Conservation (phyloP, 2,113 vertebrate genomes). For the Tor tambroides region DNA sequence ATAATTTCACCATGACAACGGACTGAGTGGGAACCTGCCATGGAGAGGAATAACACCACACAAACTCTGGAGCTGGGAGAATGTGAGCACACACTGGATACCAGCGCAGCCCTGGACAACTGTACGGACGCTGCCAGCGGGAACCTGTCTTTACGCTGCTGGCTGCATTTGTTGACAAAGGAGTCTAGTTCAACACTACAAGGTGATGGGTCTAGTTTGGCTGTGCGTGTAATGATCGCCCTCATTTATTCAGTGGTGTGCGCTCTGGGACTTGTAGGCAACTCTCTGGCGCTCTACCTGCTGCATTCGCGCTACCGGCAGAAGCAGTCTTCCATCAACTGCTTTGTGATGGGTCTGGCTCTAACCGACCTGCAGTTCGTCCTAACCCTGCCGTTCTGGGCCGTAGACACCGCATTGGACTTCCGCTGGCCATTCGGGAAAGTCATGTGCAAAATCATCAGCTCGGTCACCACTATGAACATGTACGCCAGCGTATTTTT, state of each 20-base stretch:
- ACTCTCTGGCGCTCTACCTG: conserved; percentile 80
- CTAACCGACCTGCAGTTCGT: conserved; percentile 83
- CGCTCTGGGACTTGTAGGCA: conserved; percentile 79
- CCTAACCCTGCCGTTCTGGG: conserved; percentile 83
- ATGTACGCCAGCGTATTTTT: conserved; percentile 85
- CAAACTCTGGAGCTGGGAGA: conserved; percentile 64
- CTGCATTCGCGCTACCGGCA: conserved; percentile 76
- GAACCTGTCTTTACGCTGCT: conserved; percentile 78
- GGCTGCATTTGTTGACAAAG: conserved; percentile 76
- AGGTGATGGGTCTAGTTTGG: conserved; percentile 73
- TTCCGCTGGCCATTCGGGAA: conserved; percentile 84
- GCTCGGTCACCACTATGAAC: conserved; percentile 82
- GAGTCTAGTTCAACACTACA: conserved; percentile 73
- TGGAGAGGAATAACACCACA: conserved; percentile 64
- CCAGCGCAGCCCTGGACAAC: conserved; percentile 60
- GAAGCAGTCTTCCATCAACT: conserved; percentile 80
- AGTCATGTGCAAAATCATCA: conserved; percentile 82
- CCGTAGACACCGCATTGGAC: conserved; percentile 80
- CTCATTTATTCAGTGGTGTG: conserved; percentile 81
- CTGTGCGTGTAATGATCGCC: conserved; percentile 76
- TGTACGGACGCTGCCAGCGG: conserved; percentile 57
- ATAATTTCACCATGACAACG: neutral
- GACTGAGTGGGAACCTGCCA: conserved; percentile 47
- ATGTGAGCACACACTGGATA: conserved; percentile 66
- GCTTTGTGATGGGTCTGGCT: conserved; percentile 81